Base-by-base conservation (phyloP, 2,797 vertebrate genomes). In the Botia almorhae region DNA sequence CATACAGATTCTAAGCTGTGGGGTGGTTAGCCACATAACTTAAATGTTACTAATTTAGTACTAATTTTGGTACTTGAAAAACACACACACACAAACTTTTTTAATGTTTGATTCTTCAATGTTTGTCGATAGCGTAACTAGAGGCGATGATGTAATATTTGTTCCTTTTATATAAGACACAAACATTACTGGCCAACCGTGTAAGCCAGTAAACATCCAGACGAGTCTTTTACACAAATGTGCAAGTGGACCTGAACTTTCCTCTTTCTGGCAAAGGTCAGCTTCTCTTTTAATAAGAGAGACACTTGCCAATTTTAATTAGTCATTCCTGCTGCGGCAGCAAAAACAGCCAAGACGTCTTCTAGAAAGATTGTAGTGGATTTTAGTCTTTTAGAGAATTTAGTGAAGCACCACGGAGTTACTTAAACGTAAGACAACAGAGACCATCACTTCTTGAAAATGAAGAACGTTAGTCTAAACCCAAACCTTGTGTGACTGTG, bases 221-320 rank as follows among this genome's bases (percentile, higher is more conserved):
- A 36, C 11, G 14, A 26, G 16, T 11, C 4, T 13, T 68, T 76
- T 14, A 26, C 0, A 5, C 19, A 56, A 26, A 75, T 33, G 17
- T 46, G 39, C 0, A 6, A 19, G 43, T 29, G 17, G 7, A 19
- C 3, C 0, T 1, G 5, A 29, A 46, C 19, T 43, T 56, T 26
- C 7, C 17, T 21, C 33, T 17, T 29, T 26, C 17, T 53, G 29
- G 21, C 3, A 33, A 51, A 17, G 7, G 12, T 10, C 26, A 51
- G 46, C 19, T 68, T 46, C 63, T 51, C 51, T 56, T 43, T 68
- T 55, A 29, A 5, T 53, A 26, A 67, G 43, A 74, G 19, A 39
- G 46, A 53, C 48, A 16, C 19, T 19, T 76, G 51, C 3, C 14
- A n/a, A 46, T 68, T 68, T 1, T 11, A 68, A 12, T 56, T 46